Evolutionary conservation across 2,888 invertebrate species (phyloP), one percentile per base, ranked within the genome.

Genomic region (Venusia cambrica): DNA sequence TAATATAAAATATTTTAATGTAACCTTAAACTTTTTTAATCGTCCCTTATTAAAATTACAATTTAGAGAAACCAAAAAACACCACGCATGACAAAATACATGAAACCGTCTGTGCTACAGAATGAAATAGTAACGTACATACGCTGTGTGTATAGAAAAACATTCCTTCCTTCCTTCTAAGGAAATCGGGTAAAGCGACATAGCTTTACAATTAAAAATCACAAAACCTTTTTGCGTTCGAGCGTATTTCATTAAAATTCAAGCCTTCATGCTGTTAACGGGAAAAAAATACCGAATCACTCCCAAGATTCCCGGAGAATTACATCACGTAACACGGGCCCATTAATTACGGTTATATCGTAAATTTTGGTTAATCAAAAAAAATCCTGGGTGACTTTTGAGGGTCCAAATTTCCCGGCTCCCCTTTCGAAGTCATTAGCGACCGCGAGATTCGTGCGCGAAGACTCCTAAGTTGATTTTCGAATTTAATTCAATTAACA

Each of bases 401-500:
- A 60, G 62, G 65, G 65, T 20, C 21, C 37, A 25, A 4, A 15
- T 32, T 31, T 28, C 37, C 51, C 45, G 47, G 40, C 34, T 13
- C 32, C 35, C 26, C 40, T 45, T 49, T 42, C 49, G 54, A 59
- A 60, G 61, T 74, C 76, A 75, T 78, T 77, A 79, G 70, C 68
- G 56, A 61, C 68, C 66, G 52, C 54, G 58, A 46, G 59, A 67
- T 59, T 59, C 55, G 59, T 57, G 58, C 57, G 64, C 6, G 60
- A 64, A 68, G 62, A 21, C 34, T 29, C 14, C 64, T 65, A 73
- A 76, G 68, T 77, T 74, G 73, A 80, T 78, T 77, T 67, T 61
- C 70, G 60, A 71, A 73, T 81, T 75, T 78, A 81, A 83, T 81
- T 81, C 73, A 79, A 83, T 83, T 80, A 70, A 73, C 79, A 83